Conservation (phyloP, 2,113 vertebrate species). For the Gavia stellata region DNA sequence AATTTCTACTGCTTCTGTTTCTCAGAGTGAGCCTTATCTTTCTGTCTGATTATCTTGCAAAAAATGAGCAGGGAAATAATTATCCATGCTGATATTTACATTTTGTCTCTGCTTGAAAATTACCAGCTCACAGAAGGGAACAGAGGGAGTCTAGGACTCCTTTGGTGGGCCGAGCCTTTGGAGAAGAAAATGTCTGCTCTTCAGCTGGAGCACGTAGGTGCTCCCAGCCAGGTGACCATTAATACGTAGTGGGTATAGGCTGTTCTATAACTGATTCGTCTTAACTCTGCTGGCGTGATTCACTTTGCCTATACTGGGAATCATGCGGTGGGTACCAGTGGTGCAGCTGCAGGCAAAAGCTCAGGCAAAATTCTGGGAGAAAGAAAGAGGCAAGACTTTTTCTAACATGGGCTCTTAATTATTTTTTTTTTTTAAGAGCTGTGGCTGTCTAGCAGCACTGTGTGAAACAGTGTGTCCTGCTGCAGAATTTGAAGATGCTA, state of each 20-base stretch:
- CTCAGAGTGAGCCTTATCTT: background rate
- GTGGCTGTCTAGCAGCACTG: background rate
- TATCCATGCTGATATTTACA: constrained; percentile 42
- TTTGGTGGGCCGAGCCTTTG: background rate
- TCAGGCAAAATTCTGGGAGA: background rate
- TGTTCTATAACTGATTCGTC: background rate
- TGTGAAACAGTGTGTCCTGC: background rate
- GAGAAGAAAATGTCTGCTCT: background rate
- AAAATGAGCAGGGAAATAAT: constrained; percentile 52
- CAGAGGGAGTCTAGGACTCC: background rate
- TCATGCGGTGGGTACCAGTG: background rate
- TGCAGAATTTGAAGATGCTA: background rate
- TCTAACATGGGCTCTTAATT: background rate
- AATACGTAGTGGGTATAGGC: background rate
- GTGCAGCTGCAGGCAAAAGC: background rate
- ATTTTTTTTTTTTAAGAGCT: background rate
- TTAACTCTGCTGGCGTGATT: background rate
- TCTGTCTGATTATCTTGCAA: constrained; percentile 23
- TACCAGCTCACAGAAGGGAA: background rate
- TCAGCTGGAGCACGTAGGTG: background rate
- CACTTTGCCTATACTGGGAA: background rate
- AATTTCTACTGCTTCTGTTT: background rate
- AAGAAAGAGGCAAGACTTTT: background rate
- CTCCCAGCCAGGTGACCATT: background rate
- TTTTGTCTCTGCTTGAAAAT: constrained; percentile 40